Percentiles rank a stretch among this genome's conserved stretches.
Conservation (phyloP, 1,140 invertebrate species). For the Cepaea nemoralis region DNA sequence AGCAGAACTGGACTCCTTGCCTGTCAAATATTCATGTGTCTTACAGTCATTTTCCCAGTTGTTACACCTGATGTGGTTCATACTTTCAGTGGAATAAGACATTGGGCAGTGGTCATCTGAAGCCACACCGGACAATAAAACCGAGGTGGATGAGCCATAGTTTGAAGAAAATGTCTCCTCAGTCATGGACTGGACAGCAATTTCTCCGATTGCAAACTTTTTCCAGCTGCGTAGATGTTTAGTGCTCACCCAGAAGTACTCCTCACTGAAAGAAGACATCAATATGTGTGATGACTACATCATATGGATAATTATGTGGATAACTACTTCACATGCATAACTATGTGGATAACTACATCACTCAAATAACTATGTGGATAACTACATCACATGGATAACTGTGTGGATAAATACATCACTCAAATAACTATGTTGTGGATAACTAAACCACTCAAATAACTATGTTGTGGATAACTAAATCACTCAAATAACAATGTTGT, state of each 20-base stretch:
- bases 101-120: neutral
- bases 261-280: conserved; percentile 45
- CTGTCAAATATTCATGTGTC: neutral
- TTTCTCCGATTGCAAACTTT: conserved; percentile 58
- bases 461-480: no score
- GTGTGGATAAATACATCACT: no score
- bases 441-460: no score
- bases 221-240: conserved; percentile 72
- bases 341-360: no score
- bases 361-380: no score
- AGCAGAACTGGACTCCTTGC: neutral
- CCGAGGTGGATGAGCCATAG: neutral
- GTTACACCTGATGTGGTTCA: neutral
- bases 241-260: conserved; percentile 72
- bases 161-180: neutral
- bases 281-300: no score
- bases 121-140: neutral
- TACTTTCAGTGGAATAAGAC: neutral
- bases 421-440: no score
- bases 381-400: no score
- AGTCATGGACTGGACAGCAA: conserved; percentile 31
- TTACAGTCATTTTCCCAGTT: neutral
- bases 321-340: no score
- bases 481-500: no score
- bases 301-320: no score